Evolutionary conservation across 1,140 invertebrate species (phyloP).

Genomic region (Harpegnathos saltator): DNA sequence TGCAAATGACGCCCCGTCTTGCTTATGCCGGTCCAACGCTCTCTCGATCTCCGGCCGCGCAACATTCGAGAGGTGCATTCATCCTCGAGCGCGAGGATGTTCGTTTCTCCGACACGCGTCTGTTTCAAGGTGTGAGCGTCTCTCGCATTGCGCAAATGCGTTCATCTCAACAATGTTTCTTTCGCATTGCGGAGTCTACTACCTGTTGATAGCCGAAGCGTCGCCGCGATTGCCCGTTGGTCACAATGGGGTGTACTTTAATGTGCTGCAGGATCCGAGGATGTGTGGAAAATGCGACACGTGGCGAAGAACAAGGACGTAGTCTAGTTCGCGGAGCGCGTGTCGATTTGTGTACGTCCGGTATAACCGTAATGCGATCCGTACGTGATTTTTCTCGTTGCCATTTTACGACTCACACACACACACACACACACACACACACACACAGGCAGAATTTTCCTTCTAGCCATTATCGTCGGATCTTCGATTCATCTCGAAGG

Average conservation of each 20-base stretch:
- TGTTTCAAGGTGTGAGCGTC: too few species aligned
- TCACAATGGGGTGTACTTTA: background rate
- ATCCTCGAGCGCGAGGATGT: too few species aligned
- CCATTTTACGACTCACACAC: conserved; percentile 37
- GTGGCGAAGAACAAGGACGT: background rate
- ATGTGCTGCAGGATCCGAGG: conserved; percentile 16
- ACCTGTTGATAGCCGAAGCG: too few species aligned
- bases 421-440: too few species aligned
- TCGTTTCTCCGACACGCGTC: too few species aligned
- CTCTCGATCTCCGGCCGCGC: background rate
- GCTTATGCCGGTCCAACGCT: background rate
- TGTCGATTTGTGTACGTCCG: conserved; percentile 42
- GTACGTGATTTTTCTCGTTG: conserved; percentile 38
- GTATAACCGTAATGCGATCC: conserved; percentile 31
- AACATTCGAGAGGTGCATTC: too few species aligned
- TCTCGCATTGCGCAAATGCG: too few species aligned
- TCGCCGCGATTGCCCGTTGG: too few species aligned
- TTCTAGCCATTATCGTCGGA: conserved; percentile 62
- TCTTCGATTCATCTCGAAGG: conserved; percentile 52
- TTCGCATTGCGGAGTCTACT: too few species aligned
- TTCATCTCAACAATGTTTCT: too few species aligned
- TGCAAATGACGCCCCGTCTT: background rate
- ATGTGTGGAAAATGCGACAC: background rate
- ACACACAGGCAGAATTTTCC: conserved; percentile 56
- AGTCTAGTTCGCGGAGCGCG: conserved; percentile 5